Conservation (phyloP, 2,797 vertebrate species). For the Ctenopoma multispine region DNA sequence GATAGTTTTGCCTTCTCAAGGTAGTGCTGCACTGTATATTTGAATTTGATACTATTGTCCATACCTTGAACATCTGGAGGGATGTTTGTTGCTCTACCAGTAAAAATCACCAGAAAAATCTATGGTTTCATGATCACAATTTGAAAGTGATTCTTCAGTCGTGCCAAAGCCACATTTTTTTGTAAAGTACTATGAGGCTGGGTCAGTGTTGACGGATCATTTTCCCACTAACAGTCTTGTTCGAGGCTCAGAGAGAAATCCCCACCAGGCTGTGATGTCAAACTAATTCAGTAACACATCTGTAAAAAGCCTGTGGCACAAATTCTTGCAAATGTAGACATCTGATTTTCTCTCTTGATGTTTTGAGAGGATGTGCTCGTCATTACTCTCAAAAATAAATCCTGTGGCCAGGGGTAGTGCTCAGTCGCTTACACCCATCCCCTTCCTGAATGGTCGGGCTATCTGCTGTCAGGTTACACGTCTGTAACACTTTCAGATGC, state of each 20-base stretch:
- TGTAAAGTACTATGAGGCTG: conserved; percentile 22
- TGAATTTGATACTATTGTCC: too few species aligned
- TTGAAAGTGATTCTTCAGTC: not conserved
- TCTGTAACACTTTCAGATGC: conserved; percentile 50
- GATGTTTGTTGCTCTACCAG: too few species aligned
- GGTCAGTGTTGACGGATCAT: conserved; percentile 23
- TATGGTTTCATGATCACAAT: not conserved
- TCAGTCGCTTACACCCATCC: conserved; percentile 31
- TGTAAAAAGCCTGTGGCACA: conserved; percentile 24
- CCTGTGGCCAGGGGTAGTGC: conserved; percentile 19
- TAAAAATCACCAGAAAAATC: too few species aligned
- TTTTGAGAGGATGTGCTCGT: conserved; percentile 45
- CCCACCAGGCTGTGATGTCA: conserved; percentile 30
- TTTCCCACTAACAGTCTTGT: conserved; percentile 43
- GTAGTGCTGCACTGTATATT: too few species aligned
- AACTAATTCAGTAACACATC: conserved; percentile 35
- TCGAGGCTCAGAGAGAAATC: conserved; percentile 26
- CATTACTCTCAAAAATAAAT: conserved; percentile 30
- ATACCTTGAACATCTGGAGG: too few species aligned
- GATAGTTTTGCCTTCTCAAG: too few species aligned
- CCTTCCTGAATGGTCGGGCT: conserved; percentile 34
- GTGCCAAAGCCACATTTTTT: not conserved
- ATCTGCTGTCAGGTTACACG: conserved; percentile 35
- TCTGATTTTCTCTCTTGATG: conserved; percentile 39
- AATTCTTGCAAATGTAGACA: conserved; percentile 30